Evolutionary conservation across 1,140 invertebrate species (phyloP).

Genomic region (Camponotus pennsylvanicus): DNA sequence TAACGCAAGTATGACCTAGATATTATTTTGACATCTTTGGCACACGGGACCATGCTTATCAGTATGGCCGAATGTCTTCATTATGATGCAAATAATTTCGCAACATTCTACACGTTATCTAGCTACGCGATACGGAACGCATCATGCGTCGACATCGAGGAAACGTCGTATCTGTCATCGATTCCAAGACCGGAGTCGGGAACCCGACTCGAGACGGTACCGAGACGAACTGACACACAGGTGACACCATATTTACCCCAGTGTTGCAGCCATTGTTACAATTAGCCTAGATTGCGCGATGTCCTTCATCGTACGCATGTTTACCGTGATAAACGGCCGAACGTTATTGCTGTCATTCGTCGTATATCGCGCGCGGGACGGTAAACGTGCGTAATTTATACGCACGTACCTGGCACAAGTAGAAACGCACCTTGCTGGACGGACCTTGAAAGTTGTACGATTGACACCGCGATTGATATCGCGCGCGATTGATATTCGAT

Average conservation of each 20-base stretch:
- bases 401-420: neutral
- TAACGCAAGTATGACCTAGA: constrained; percentile 32
- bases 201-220: too few species aligned
- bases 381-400: neutral
- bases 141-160: too few species aligned
- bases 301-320: neutral
- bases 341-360: neutral
- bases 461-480: constrained; percentile 51
- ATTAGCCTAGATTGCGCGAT: constrained; percentile 12
- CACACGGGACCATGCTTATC: neutral
- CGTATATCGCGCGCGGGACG: neutral
- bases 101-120: neutral
- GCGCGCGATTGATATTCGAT: neutral
- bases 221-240: neutral
- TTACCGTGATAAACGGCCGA: neutral
- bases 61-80: neutral
- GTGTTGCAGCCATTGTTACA: constrained; percentile 37
- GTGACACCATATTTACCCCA: constrained; percentile 47
- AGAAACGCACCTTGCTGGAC: constrained; percentile 29
- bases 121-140: too few species aligned
- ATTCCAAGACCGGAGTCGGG: too few species aligned
- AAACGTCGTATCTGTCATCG: too few species aligned
- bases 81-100: neutral
- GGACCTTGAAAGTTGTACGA: constrained; percentile 68
- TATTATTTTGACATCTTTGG: constrained; percentile 23